Base-by-base conservation (phyloP, 1,140 invertebrate species). In the Glossosoma conforme region DNA sequence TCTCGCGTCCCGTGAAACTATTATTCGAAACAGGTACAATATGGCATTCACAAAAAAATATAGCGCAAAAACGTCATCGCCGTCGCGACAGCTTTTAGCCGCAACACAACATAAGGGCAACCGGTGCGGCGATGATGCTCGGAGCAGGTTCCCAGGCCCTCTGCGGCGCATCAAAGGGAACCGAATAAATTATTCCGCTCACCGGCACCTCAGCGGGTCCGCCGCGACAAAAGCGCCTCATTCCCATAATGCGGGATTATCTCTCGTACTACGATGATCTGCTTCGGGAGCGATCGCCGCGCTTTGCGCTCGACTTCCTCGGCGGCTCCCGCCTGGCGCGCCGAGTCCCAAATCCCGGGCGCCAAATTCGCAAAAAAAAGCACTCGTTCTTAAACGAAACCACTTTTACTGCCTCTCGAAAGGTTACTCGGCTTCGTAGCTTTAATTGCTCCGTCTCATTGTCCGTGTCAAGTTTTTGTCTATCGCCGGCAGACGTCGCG, bases 101-200 rank as follows among this genome's bases (percentile, higher is more conserved):
- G n/a, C n/a, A n/a, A n/a, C n/a, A n/a, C n/a, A n/a, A n/a, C n/a
- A n/a, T n/a, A n/a, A n/a, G n/a, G n/a, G n/a, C n/a, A n/a, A n/a
- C n/a, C n/a, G n/a, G n/a, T n/a, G n/a, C n/a, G n/a, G n/a, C n/a
- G n/a, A n/a, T n/a, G n/a, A n/a, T n/a, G n/a, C n/a, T n/a, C n/a
- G n/a, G n/a, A n/a, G n/a, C n/a, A 11, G 35, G 44, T 47, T 49
- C 46, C 46, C 46, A 41, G 30, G 46, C 36, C 24, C n/a, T n/a
- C n/a, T n/a, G n/a, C 45, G 44, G 44, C 24, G 11, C 15, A 18
- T 30, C 37, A 40, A 49, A 49, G 37, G 37, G 17, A n/a, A 5
- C 37, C 46, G 46, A 49, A 49, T 49, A 49, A 49, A 49, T 49
- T 49, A 49, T 49, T 49, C 46, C 36, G 46, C 46, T 14, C 36